Base-by-base conservation (phyloP, 2,888 invertebrate species). In the Adineta ricciae region DNA sequence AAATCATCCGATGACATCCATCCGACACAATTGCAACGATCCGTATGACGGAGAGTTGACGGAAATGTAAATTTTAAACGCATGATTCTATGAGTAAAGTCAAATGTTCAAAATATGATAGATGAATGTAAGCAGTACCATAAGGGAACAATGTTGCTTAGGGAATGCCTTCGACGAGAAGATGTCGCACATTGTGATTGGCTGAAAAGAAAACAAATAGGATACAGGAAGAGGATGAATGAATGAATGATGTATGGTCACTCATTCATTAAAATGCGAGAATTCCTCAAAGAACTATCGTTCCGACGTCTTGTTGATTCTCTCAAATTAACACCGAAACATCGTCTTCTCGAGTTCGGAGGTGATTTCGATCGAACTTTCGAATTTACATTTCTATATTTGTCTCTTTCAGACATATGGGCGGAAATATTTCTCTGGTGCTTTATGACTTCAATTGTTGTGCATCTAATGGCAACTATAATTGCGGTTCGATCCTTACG, bases 1-100 rank as follows among this genome's bases (percentile, higher is more conserved):
- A 96, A 94, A 90, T 97, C 97, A 90, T 97, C 97, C 46, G 95
- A 94, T 88, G 94, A 95, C 90, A 94, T 94, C 97, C 97, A 98
- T 87, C 94, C 94, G 24, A 96, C 94, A 90, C 96, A 96, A 86
- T 83, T 56, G 1, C 83, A 64, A 32, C 52, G 72, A 32, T 83
- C 85, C 1, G 9, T 64, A 64, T 27, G 64, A 9, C 27, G 64
- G 32, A 64, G 27, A 32, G 27, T 27, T 64, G 3, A 9, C 5
- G 64, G 27, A 64, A 64, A 64, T 64, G 27, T 64, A 64, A 64
- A 27, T 64, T 64, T 64, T 27, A 64, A 64, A 32, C n/a, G 27
- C 64, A 64, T 64, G 16, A 52, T 52, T 52, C 21, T 21, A 52
- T 52, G 19, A 50, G 3, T 9, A 50, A 16, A 14, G 14, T n/a